Evolutionary conservation across 1,140 invertebrate genomes (phyloP).

Genomic region (Drosophila mojavensis): DNA sequence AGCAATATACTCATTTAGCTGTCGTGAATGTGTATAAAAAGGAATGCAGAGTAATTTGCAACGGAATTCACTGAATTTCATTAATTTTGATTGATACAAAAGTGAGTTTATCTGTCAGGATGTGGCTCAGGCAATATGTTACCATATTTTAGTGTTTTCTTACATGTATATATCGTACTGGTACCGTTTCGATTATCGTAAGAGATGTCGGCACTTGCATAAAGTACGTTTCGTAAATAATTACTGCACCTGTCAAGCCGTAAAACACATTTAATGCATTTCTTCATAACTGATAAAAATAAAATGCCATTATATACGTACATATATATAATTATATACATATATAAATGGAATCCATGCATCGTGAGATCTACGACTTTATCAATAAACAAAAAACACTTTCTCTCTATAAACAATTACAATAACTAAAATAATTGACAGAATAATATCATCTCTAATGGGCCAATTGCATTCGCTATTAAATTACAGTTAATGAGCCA

Average conservation of each 20-base stretch:
- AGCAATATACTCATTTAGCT: no score
- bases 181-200: no score
- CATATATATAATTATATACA: neutral
- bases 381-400: conserved; percentile 22
- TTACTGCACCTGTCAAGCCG: conserved; percentile 23
- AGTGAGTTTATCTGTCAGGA: no score
- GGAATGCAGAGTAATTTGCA: no score
- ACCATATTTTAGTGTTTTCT: no score
- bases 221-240: neutral
- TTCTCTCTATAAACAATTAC: conserved; percentile 27
- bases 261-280: conserved; percentile 34
- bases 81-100: no score
- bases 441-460: conserved; percentile 18
- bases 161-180: no score
- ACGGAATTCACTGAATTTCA: no score
- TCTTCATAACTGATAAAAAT: neutral
- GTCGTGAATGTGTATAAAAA: no score
- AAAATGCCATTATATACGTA: neutral
- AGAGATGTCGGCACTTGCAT: no score
- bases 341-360: conserved; percentile 23
- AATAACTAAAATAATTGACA: conserved; percentile 19
- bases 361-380: conserved; percentile 53
- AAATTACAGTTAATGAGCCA: conserved; percentile 63
- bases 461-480: conserved; percentile 9
- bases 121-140: no score